Base-by-base conservation (phyloP, 2,113 vertebrate species). In the Tupaia chinensis region DNA sequence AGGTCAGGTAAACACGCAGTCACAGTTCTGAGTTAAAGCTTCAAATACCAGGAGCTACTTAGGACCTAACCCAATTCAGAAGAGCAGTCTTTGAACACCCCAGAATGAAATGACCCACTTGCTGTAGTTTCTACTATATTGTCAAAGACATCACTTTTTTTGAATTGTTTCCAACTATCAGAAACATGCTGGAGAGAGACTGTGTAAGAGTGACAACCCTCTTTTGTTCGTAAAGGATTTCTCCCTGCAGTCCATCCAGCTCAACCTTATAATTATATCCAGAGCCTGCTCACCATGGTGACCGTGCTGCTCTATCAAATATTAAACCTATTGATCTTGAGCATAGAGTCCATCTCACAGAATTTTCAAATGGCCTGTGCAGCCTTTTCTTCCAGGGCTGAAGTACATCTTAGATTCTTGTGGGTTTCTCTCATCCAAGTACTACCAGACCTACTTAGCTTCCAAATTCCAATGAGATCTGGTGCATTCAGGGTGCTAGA, bases 301-400 rank as follows among this genome's bases (percentile, higher is more conserved):
- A 32, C 98, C 87, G 20, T 98, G 98, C 98, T 83, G 5, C 98
- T 97, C 99, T 98, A 90, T 99, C 96, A 23, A 98, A 98, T 74
- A 98, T 97, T 0, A 98, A 99, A 92, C 99, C 98, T 96, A 99
- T 97, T 92, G 99, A 99, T 97, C 98, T 96, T 94, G 99, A 99
- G 97, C 99, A 98, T 82, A 99, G 98, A 98, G 98, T 98, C n/a
- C 97, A 97, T 97, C 97, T 98, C 94, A 98, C 98, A 27, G 96
- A 98, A 89, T 97, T 98, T 96, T 98, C 97, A 98, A 97, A 97
- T 82, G 53, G 14, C 44, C 25, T 20, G 15, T 81, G 32, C 1
- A 25, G 14, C 98, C 12, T 98, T 98, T 27, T 98, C 97, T 15
- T 81, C 96, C 97, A 98, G 92, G 3, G 97, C 98, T 23, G 98